Conservation (phyloP, 1,140 invertebrate genomes). For the Drosophila malerkotliana region DNA sequence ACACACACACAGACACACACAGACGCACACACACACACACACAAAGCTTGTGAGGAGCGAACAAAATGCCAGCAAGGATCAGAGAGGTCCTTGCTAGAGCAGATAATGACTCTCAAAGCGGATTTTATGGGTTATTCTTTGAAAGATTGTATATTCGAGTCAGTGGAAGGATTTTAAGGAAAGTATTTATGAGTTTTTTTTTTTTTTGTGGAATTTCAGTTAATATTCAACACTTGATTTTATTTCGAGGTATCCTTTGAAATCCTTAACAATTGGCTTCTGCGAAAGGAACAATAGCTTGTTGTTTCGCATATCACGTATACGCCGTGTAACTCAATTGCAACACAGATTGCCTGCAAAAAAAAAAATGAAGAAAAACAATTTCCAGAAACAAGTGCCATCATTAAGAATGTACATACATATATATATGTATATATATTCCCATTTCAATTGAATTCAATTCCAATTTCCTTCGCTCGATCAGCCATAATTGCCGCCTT, state of each 20-base stretch:
- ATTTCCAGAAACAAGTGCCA: conserved; percentile 28
- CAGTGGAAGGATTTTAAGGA: too few relatives aligned
- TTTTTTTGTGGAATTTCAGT: too few relatives aligned
- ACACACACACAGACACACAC: not conserved
- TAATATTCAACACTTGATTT: conserved; percentile 4
- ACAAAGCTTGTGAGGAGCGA: conserved; percentile 27
- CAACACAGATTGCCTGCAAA: conserved; percentile 4
- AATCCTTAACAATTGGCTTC: not conserved
- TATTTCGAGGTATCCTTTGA: not conserved
- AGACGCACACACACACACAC: not conserved
- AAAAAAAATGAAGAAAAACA: conserved; percentile 10
- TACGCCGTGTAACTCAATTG: conserved; percentile 33
- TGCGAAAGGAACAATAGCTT: not conserved
- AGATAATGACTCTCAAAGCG: conserved; percentile 36
- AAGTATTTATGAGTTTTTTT: too few relatives aligned
- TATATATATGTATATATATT: not conserved
- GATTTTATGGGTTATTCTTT: conserved; percentile 11
- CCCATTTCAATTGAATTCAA: not conserved
- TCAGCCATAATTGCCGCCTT: conserved; percentile 23
- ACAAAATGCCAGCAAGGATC: conserved; percentile 32
- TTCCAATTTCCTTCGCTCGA: not conserved
- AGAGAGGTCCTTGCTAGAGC: not conserved
- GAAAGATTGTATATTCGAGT: too few relatives aligned
- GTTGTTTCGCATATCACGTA: conserved; percentile 31
- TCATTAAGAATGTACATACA: conserved; percentile 15